Conservation (phyloP, 1,140 invertebrate species). For the Megathymus violae region DNA sequence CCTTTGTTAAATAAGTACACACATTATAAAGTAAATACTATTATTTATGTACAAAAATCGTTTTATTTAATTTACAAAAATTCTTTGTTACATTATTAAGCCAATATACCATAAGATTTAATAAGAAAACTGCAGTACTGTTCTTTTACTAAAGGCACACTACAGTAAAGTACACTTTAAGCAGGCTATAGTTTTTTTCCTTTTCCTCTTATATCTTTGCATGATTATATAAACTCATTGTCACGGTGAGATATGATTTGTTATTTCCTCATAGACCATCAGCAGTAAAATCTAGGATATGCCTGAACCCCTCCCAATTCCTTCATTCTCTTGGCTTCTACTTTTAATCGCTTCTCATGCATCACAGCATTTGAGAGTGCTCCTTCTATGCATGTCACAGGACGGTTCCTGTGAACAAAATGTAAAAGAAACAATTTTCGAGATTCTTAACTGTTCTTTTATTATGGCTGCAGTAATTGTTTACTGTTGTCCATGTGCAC, state of each 20-base stretch:
- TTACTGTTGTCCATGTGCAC: too few relatives aligned
- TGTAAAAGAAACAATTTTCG: too few relatives aligned
- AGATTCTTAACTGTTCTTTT: too few relatives aligned
- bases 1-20: neutral
- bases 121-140: too few relatives aligned
- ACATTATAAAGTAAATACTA: neutral
- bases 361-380: conserved; percentile 75
- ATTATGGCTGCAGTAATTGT: too few relatives aligned
- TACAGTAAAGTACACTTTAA: too few relatives aligned
- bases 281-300: conserved; percentile 66
- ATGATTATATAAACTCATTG: too few relatives aligned
- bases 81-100: neutral
- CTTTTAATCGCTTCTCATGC: conserved; percentile 72
- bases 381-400: conserved; percentile 81
- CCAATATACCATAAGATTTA: neutral
- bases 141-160: too few relatives aligned
- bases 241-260: too few relatives aligned
- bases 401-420: conserved; percentile 64
- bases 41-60: neutral
- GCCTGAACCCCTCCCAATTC: conserved; percentile 52
- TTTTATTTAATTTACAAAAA: conserved; percentile 27
- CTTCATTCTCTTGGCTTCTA: conserved; percentile 57
- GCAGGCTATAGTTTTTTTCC: too few relatives aligned
- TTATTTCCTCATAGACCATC: too few relatives aligned
- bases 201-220: too few relatives aligned